These are phyloP conservation scores for Neoaliturus tenellus DNA, from an alignment of 2,888 invertebrate genomes.

Conservation along the genomic window DNA sequence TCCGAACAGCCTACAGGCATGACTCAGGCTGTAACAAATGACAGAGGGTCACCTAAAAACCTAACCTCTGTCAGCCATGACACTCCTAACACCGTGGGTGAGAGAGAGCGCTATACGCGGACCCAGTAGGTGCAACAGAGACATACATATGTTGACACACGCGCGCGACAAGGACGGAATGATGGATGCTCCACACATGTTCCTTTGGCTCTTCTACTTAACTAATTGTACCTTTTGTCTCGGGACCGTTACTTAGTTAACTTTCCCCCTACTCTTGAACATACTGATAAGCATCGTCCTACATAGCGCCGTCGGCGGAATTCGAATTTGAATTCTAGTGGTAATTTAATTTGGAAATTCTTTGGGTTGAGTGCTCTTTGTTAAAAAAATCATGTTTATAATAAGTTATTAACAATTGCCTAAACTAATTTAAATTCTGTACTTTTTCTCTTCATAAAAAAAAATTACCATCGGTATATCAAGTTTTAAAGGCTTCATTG, in stretches of 20 bases:
- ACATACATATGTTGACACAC: background rate
- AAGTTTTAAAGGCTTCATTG: too few relatives aligned
- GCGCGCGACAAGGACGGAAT: background rate
- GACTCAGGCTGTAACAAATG: background rate
- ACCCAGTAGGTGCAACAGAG: background rate
- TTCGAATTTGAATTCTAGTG: too few relatives aligned
- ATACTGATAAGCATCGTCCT: background rate
- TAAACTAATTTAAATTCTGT: too few relatives aligned
- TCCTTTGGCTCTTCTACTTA: background rate
- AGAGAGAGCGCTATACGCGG: background rate
- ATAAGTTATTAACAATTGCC: too few relatives aligned
- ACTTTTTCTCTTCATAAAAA: too few relatives aligned
- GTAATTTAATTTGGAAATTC: too few relatives aligned
- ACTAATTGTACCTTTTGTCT: slow-evolving; percentile 19
- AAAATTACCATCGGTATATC: too few relatives aligned
- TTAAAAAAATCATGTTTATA: too few relatives aligned
- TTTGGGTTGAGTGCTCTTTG: too few relatives aligned
- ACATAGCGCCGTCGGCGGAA: background rate
- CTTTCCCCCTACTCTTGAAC: slow-evolving; percentile 8
- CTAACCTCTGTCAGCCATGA: background rate
- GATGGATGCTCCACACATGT: background rate
- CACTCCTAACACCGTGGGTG: background rate
- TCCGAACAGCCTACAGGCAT: background rate
- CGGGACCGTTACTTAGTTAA: background rate
- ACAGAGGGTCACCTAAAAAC: background rate